A percentile compares a stretch with the other conserved stretches of the same genome.
Evolutionary conservation across 2,888 invertebrate genomes (phyloP).

Genomic region (Exephanes ischioxanthus): DNA sequence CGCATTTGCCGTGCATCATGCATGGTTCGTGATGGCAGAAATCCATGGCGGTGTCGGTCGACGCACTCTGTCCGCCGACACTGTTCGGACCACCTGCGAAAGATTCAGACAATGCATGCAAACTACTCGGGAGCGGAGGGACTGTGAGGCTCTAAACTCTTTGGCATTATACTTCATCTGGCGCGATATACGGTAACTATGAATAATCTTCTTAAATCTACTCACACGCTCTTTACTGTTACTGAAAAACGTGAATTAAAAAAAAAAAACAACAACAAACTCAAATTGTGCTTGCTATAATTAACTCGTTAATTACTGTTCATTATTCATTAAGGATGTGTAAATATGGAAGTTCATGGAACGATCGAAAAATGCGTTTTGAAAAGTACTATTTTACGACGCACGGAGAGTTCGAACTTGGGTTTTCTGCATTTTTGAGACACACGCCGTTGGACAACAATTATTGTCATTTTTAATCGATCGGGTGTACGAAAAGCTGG

Average conservation of each 20-base stretch:
- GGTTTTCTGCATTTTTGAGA: neutral
- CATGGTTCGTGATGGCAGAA: slow-evolving; percentile 93
- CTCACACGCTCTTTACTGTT: slow-evolving; percentile 40
- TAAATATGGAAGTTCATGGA: too few relatives aligned
- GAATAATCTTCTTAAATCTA: slow-evolving; percentile 27
- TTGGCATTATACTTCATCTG: slow-evolving; percentile 26
- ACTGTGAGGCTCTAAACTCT: neutral
- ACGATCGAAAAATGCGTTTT: neutral
- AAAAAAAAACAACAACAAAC: slow-evolving; percentile 15
- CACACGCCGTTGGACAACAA: too few relatives aligned
- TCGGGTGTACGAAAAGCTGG: neutral
- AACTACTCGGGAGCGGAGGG: slow-evolving; percentile 68
- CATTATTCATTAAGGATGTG: slow-evolving; percentile 4
- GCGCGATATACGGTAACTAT: slow-evolving; percentile 37
- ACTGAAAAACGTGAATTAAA: slow-evolving; percentile 35
- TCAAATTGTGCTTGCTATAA: slow-evolving; percentile 57
- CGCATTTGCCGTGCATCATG: slow-evolving; percentile 93
- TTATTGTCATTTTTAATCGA: too few relatives aligned
- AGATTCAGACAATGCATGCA: slow-evolving; percentile 76
- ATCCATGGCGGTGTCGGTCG: slow-evolving; percentile 86
- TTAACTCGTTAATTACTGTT: slow-evolving; percentile 6
- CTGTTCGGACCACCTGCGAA: slow-evolving; percentile 80
- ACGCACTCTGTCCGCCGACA: slow-evolving; percentile 74
- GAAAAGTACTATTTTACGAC: neutral
- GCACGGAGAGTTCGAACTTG: neutral